Percentiles rank a stretch among this genome's conserved stretches.
Conservation (phyloP, 1,140 invertebrate genomes). For the Pygmarrhopalites habei region DNA sequence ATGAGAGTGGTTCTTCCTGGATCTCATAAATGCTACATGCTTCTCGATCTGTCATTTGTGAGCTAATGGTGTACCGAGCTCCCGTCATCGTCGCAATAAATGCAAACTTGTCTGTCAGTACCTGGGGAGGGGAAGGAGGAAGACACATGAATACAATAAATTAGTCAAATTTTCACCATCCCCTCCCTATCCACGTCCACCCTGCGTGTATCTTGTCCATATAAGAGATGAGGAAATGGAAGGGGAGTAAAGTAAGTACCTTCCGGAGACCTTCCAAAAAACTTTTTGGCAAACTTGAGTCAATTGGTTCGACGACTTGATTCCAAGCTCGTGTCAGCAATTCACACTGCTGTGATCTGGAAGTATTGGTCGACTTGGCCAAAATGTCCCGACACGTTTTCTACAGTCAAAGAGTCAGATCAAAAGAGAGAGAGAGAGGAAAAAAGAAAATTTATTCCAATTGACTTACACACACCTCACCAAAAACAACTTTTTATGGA, state of each 20-base stretch:
- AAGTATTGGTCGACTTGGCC: neutral
- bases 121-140: no score
- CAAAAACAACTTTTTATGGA: no score
- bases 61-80: conserved; percentile 6
- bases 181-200: no score
- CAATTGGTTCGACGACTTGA: conserved; percentile 2
- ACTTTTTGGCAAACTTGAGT: neutral
- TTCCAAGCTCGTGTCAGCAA: conserved; percentile 6
- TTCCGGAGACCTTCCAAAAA: conserved; percentile 13
- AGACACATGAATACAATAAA: no score
- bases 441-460: no score
- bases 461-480: no score
- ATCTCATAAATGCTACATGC: conserved; percentile 16
- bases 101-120: conserved; percentile 19
- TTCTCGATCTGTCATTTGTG: conserved; percentile 2
- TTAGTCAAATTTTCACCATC: no score
- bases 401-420: neutral
- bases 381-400: conserved; percentile 24
- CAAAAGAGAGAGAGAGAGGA: no score
- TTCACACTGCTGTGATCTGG: conserved; percentile 10
- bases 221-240: no score
- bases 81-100: conserved; percentile 13
- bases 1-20: conserved; percentile 14
- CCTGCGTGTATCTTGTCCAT: no score
- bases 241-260: no score